Evolutionary conservation across 2,797 vertebrate genomes (phyloP).

Genomic region (Pterois miles): DNA sequence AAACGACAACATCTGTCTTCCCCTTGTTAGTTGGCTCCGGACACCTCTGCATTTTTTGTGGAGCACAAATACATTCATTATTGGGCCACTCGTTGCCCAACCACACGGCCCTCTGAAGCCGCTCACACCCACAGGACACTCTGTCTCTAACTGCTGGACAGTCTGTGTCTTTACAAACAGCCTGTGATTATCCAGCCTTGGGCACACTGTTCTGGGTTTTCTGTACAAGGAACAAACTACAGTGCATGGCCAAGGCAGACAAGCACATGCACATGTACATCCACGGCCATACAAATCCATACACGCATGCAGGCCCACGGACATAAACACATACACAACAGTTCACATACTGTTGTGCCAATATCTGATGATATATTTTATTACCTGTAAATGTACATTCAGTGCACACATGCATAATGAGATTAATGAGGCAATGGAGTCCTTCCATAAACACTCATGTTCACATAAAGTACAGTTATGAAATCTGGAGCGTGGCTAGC

Average conservation of each 20-base stretch:
- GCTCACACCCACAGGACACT: slow-evolving; percentile 31
- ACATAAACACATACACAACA: neutral
- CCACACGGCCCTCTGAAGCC: slow-evolving; percentile 9
- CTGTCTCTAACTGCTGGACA: slow-evolving; percentile 40
- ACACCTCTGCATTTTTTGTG: neutral
- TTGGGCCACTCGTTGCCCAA: neutral
- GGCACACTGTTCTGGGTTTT: slow-evolving; percentile 40
- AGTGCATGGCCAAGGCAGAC: neutral
- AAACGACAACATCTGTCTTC: no score
- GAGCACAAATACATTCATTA: slow-evolving; percentile 1
- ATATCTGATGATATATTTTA: neutral
- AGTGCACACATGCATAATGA: neutral
- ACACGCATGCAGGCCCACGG: neutral
- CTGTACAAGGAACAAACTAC: slow-evolving; percentile 28
- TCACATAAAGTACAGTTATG: slow-evolving; percentile 42
- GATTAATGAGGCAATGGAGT: neutral
- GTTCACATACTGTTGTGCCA: neutral
- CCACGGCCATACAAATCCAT: slow-evolving; percentile 5
- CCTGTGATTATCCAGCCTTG: slow-evolving; percentile 26
- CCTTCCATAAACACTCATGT: neutral
- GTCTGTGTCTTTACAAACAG: slow-evolving; percentile 33
- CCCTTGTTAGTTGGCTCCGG: no score
- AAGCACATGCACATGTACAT: neutral
- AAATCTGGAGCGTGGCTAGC: slow-evolving; percentile 45
- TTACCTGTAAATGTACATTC: slow-evolving; percentile 16